Conservation (phyloP, 2,888 invertebrate species). For the Baccha elongata region DNA sequence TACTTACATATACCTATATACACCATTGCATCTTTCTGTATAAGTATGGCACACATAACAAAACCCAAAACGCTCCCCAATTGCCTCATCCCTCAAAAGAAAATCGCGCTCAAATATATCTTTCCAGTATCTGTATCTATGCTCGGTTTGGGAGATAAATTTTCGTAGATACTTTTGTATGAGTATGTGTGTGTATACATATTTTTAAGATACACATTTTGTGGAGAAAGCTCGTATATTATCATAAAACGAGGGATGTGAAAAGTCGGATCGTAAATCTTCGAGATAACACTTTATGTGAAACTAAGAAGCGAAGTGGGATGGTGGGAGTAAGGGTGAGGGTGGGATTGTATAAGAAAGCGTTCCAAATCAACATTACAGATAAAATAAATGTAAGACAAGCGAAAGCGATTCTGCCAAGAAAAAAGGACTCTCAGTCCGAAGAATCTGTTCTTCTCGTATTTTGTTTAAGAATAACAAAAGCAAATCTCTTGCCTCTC, state of each 20-base stretch:
- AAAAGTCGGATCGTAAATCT: slow-evolving; percentile 83
- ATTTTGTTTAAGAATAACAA: too few species aligned
- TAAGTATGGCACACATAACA: slow-evolving; percentile 60
- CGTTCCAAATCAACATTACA: slow-evolving; percentile 70
- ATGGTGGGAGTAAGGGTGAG: slow-evolving; percentile 75
- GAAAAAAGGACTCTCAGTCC: slow-evolving; percentile 17
- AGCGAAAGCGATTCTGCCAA: slow-evolving; percentile 52
- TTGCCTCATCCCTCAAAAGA: neutral
- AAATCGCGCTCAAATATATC: slow-evolving; percentile 50
- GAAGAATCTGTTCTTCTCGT: slow-evolving; percentile 18
- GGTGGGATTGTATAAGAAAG: slow-evolving; percentile 39
- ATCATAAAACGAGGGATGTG: slow-evolving; percentile 82
- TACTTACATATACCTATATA: slow-evolving; percentile 26
- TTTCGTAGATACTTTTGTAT: slow-evolving; percentile 71
- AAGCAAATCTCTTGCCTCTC: slow-evolving; percentile 8
- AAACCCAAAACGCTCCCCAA: slow-evolving; percentile 50
- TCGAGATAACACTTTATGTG: slow-evolving; percentile 83
- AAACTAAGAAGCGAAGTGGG: slow-evolving; percentile 81
- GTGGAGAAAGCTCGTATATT: slow-evolving; percentile 82
- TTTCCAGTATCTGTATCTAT: slow-evolving; percentile 71
- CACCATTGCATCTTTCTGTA: slow-evolving; percentile 50
- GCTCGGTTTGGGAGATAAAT: slow-evolving; percentile 74
- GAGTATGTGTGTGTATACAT: slow-evolving; percentile 42
- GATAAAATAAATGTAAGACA: slow-evolving; percentile 68
- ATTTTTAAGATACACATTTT: slow-evolving; percentile 71